Conservation (phyloP, 2,797 vertebrate species). For the Acanthiza pusilla region DNA sequence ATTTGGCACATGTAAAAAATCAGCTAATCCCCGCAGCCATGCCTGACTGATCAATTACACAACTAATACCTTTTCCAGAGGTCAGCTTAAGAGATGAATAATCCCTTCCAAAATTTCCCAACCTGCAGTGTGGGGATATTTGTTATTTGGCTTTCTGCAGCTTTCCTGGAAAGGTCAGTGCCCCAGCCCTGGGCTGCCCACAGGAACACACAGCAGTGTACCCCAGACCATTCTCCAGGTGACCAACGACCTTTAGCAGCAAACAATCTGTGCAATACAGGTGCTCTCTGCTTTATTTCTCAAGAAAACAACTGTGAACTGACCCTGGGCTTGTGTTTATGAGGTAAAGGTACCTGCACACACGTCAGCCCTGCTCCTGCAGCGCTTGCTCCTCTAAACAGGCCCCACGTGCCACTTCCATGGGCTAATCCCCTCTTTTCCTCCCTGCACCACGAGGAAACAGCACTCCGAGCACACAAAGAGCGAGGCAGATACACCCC, state of each 20-base stretch:
- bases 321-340: not conserved
- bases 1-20: conserved; percentile 48
- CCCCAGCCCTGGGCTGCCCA: not conserved
- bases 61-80: conserved; percentile 15
- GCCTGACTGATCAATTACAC: conserved; percentile 53
- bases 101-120: conserved; percentile 9
- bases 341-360: not conserved
- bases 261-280: not conserved
- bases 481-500: not conserved
- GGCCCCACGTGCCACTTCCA: not conserved
- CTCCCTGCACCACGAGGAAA: not conserved
- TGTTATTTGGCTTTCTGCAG: not conserved
- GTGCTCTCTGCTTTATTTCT: not conserved
- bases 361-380: not conserved
- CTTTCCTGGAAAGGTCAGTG: conserved; percentile 26
- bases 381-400: not conserved
- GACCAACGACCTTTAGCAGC: not conserved
- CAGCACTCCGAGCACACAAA: not conserved
- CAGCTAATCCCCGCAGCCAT: conserved; percentile 52
- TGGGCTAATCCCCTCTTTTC: not conserved
- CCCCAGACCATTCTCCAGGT: not conserved
- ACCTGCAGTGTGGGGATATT: not conserved
- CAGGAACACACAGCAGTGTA: not conserved
- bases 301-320: not conserved
- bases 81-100: conserved; percentile 52